Conservation (phyloP, 2,113 vertebrate species). For the Megaceryle torquata region DNA sequence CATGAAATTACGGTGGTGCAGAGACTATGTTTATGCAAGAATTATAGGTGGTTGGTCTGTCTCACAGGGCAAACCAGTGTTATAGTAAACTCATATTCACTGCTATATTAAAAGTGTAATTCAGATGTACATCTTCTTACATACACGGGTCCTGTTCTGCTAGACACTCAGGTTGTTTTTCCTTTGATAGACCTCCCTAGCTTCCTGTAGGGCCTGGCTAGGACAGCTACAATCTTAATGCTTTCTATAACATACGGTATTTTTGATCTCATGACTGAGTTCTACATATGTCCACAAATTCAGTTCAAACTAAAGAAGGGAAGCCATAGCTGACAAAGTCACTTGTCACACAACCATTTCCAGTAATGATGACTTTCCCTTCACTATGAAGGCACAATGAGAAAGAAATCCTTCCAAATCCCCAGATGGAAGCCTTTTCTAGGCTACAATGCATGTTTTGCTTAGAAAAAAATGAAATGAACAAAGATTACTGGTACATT, state of each 20-base stretch:
- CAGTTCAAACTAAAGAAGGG: not conserved
- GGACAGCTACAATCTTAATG: not conserved
- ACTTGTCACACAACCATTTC: not conserved
- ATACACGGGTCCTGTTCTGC: not conserved
- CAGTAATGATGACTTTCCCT: not conserved
- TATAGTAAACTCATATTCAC: not conserved
- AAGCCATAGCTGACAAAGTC: not conserved
- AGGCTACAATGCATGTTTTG: not conserved
- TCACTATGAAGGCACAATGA: not conserved
- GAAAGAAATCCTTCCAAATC: not conserved
- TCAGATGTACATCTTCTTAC: not conserved
- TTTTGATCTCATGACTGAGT: not conserved
- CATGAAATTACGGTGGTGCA: not conserved
- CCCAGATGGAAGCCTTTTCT: not conserved
- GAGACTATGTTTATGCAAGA: not conserved
- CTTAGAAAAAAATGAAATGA: constrained; percentile 3
- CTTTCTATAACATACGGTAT: not conserved
- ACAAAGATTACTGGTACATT: constrained; percentile 3
- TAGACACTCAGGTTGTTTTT: not conserved
- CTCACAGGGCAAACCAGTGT: not conserved
- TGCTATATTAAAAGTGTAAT: not conserved
- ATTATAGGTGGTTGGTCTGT: not conserved
- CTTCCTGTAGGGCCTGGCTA: not conserved
- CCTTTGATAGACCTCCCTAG: not conserved
- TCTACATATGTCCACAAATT: not conserved